Percentiles rank a stretch among this genome's conserved stretches.
These are phyloP conservation scores for Casuarius casuarius DNA, from an alignment of 2,113 vertebrate species.

Conservation along the genomic window DNA sequence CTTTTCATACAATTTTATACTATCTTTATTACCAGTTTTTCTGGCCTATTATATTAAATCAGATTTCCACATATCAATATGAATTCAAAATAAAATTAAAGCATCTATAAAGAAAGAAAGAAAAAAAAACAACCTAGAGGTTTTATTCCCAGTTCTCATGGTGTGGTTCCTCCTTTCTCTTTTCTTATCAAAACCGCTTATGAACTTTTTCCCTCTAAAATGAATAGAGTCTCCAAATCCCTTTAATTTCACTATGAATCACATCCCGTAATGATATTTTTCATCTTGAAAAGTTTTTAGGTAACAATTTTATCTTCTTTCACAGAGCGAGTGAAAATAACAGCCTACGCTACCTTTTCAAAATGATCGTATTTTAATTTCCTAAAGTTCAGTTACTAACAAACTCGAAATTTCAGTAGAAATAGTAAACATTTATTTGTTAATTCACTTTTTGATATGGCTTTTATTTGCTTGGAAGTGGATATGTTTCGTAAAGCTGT, in stretches of 20 bases:
- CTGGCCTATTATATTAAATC: neutral
- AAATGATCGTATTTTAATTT: neutral
- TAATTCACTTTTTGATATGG: neutral
- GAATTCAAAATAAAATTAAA: neutral
- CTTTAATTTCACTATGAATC: neutral
- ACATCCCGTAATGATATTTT: neutral
- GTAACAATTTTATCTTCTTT: neutral
- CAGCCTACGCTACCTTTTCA: neutral
- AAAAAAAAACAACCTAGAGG: neutral
- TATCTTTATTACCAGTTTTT: neutral
- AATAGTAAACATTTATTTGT: neutral
- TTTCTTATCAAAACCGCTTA: neutral
- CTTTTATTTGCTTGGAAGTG: neutral
- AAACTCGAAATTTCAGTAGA: neutral
- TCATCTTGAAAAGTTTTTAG: neutral
- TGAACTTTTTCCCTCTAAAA: neutral
- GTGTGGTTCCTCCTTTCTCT: neutral
- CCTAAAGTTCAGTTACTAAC: neutral
- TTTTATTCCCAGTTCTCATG: neutral
- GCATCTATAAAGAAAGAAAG: neutral
- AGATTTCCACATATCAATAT: neutral
- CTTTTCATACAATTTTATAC: neutral
- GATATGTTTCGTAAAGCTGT: neutral
- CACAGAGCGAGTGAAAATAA: neutral
- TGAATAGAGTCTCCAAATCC: neutral